Conservation (phyloP, 2,113 vertebrate genomes). For the Bombycilla garrulus region DNA sequence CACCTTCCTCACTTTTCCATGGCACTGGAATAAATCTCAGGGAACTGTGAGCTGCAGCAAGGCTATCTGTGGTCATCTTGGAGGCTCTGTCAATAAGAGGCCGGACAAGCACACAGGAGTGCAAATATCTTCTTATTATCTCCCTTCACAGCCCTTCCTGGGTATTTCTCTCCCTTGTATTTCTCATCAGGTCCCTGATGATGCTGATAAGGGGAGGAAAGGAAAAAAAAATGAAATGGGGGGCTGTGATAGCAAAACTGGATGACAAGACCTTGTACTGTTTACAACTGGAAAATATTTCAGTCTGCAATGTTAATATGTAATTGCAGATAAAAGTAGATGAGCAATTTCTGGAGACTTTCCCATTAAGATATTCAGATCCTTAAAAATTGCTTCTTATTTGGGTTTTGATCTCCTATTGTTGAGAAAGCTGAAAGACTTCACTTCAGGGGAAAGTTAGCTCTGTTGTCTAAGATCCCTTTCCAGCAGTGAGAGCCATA, state of each 20-base stretch:
- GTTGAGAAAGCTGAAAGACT: constrained; percentile 20
- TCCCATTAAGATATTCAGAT: constrained; percentile 70
- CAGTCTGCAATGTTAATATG: constrained; percentile 39
- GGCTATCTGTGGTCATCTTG: constrained; percentile 41
- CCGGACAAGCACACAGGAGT: not conserved
- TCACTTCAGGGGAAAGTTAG: not conserved
- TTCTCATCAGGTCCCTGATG: constrained; percentile 47
- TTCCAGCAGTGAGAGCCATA: not conserved
- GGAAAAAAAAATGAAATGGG: accelerated
- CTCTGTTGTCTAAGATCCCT: not conserved
- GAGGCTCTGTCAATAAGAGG: constrained; percentile 39
- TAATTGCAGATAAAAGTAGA: constrained; percentile 61
- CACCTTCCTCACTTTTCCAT: not conserved
- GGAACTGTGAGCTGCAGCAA: not conserved
- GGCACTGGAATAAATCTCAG: constrained; percentile 57
- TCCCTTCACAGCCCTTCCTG: not conserved
- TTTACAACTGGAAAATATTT: constrained; percentile 28
- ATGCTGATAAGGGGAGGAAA: not conserved
- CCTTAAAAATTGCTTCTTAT: not conserved
- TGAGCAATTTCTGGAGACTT: constrained; percentile 44
- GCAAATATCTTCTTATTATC: not conserved
- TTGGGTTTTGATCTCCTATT: constrained; percentile 27
- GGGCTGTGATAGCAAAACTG: not conserved
- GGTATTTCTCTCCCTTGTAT: not conserved
- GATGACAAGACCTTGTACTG: not conserved